Base-by-base conservation (phyloP, 2,888 invertebrate species). In the Thymelicus lineola region DNA sequence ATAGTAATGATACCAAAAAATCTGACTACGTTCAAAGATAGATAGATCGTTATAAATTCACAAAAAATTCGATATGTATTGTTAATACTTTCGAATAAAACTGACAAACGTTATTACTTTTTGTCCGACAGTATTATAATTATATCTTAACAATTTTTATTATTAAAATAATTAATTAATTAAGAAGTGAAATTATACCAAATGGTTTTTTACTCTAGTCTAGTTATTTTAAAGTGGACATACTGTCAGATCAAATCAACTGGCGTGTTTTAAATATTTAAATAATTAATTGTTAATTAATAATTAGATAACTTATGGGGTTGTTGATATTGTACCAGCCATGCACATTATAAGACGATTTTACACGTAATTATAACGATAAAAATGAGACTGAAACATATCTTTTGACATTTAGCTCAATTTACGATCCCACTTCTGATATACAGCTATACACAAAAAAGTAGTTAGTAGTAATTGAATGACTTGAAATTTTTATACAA, bases 171-270 rank as follows among this genome's bases (percentile, higher is more conserved):
- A 38, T 48, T 66, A 65, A 65, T 36, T 48, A 66, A 6, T 48
- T 66, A 72, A 60, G 75, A 76, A 74, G 75, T 74, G 73, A 81
- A 79, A 75, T 74, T 77, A 84, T 86, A 86, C 88, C 88, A 88
- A 88, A 88, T 86, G 77, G 79, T 82, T 82, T 81, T 78, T 79
- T 77, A 78, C 77, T 88, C 88, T 88, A 88, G 88, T 88, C 88
- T 83, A 79, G 78, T 71, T 78, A 80, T 84, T 85, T 86, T 86
- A 85, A 87, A 86, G 84, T 79, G 78, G 74, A 77, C 71, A 65
- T 71, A 70, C 58, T 71, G 66, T 70, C 60, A 72, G 61, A 68
- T 61, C 67, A 68, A 68, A 62, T 62, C 55, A 35, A 35, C 55
- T 14, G 50, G 48, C 15, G 9, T 55, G 12, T 38, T 38, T 15